Evolutionary conservation across 2,888 invertebrate genomes (phyloP).

Genomic region (Lasioglossum vierecki): DNA sequence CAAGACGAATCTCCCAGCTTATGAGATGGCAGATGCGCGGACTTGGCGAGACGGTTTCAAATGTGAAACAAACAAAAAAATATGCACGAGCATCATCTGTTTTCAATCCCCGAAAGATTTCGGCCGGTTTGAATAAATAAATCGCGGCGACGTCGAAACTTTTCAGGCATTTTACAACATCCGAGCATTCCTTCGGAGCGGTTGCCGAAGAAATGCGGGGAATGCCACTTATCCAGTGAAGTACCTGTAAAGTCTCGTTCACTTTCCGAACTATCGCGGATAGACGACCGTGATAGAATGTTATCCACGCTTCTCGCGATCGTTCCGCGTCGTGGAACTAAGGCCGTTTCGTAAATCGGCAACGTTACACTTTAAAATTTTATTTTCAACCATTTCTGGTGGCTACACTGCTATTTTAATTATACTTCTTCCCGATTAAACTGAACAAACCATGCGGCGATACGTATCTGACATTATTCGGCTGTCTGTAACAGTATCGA

Average conservation of each 20-base stretch:
- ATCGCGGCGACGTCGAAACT: conserved; percentile 75
- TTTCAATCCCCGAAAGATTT: conserved; percentile 55
- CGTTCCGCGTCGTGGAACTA: conserved; percentile 29
- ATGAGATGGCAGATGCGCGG: conserved; percentile 5
- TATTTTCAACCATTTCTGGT: neutral
- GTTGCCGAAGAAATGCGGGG: conserved; percentile 64
- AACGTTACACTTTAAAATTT: conserved; percentile 8
- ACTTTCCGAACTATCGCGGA: conserved; percentile 51
- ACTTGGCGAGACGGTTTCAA: conserved; percentile 8
- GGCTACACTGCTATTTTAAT: neutral
- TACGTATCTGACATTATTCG: neutral
- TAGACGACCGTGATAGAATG: conserved; percentile 51
- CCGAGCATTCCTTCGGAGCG: conserved; percentile 55
- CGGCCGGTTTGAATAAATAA: conserved; percentile 68
- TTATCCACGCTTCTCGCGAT: conserved; percentile 51
- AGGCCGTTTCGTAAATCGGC: conserved; percentile 44
- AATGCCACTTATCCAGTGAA: conserved; percentile 77
- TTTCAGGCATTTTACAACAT: conserved; percentile 73
- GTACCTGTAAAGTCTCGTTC: conserved; percentile 76
- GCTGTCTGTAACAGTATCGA: neutral
- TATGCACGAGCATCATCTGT: conserved; percentile 27
- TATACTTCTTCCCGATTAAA: neutral
- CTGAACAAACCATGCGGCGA: neutral
- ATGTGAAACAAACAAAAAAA: conserved; percentile 36
- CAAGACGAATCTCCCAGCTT: conserved; percentile 21